Percentiles rank a stretch among this genome's conserved stretches.
Conservation (phyloP, 2,113 vertebrate species). For the Bambusicola thoracicus region DNA sequence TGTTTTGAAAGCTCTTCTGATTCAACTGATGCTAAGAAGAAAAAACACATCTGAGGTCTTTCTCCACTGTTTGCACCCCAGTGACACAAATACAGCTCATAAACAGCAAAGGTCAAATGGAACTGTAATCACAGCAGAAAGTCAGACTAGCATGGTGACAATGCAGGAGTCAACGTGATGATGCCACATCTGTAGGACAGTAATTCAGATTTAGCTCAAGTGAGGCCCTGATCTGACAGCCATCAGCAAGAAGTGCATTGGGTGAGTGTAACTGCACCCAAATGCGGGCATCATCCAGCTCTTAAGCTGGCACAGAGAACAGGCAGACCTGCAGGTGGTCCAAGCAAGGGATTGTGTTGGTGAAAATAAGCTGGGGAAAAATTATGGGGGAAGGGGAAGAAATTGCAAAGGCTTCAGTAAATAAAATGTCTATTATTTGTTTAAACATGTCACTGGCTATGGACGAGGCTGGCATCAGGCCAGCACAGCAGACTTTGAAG, state of each 20-base stretch:
- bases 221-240: not conserved
- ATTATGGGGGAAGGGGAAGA: not conserved
- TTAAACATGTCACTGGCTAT: slow-evolving; percentile 46
- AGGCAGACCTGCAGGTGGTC: not conserved
- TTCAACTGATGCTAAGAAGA: not conserved
- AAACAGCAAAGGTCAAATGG: slow-evolving; percentile 4
- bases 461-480: slow-evolving; percentile 21
- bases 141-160: not conserved
- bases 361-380: slow-evolving; percentile 1
- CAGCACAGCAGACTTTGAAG: slow-evolving; percentile 44
- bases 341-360: not conserved
- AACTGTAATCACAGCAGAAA: not conserved
- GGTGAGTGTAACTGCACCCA: not conserved
- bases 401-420: slow-evolving; percentile 38
- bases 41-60: not conserved
- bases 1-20: slow-evolving; percentile 9
- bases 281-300: not conserved
- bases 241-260: not conserved
- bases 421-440: slow-evolving; percentile 55
- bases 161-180: not conserved
- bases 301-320: not conserved
- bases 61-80: not conserved
- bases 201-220: not conserved
- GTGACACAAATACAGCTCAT: not conserved
- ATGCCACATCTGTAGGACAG: not conserved